A percentile compares a stretch with the other conserved stretches of the same genome.
Conservation (phyloP, 2,113 vertebrate genomes). For the Pelvicachromis taeniatus region DNA sequence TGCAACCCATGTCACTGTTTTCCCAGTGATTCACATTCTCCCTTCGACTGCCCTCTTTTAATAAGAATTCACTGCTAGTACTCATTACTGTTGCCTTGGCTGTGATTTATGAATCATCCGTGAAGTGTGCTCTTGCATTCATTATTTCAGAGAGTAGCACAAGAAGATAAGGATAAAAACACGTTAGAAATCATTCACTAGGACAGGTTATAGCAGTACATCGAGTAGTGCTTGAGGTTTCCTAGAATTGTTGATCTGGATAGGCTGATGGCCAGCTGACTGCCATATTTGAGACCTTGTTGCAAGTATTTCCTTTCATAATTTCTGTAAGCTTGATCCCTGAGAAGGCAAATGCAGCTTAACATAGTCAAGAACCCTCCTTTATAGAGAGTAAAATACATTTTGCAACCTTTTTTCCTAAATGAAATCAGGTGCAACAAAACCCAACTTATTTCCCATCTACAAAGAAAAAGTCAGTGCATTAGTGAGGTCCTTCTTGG, state of each 20-base stretch:
- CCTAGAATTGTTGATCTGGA: background rate
- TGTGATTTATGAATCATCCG: background rate
- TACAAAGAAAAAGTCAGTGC: background rate
- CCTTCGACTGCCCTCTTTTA: background rate
- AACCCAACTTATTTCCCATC: fast-evolving
- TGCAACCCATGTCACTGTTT: conserved; percentile 4
- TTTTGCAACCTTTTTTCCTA: background rate
- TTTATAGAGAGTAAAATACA: background rate
- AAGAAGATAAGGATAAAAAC: background rate
- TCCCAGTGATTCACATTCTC: conserved; percentile 22
- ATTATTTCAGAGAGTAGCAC: background rate
- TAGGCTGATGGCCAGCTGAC: background rate
- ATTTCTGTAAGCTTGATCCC: background rate
- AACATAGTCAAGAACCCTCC: background rate
- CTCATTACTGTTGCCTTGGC: background rate
- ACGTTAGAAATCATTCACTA: background rate
- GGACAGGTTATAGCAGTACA: background rate
- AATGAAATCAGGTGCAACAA: background rate
- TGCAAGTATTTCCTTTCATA: background rate
- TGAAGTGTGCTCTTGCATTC: background rate
- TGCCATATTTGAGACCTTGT: background rate
- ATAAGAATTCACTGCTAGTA: background rate
- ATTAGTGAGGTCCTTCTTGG: background rate
- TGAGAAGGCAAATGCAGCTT: background rate
- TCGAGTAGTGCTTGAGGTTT: background rate